phyloP scores from a whole-genome alignment of 1,140 invertebrate genomes.

The Metaphire vulgaris region DNA sequence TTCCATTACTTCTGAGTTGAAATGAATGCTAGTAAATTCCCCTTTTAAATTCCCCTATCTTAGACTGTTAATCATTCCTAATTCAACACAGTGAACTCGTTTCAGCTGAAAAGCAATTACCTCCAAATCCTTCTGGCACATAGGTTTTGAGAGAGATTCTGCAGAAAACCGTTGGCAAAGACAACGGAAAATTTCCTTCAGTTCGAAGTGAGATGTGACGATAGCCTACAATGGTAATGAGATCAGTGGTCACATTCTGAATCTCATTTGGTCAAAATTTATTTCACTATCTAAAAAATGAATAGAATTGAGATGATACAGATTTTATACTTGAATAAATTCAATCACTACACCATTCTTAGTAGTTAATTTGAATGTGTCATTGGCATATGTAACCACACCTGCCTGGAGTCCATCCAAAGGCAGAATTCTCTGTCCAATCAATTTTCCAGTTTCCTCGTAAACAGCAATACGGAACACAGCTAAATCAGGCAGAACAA shows the following conservation, averaged over 20 bases:
- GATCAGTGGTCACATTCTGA: no score
- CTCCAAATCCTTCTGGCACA: slow-evolving; percentile 96
- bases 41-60: no score
- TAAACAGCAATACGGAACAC: slow-evolving; percentile 96
- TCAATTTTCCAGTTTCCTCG: slow-evolving; percentile 92
- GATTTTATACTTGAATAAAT: background rate
- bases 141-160: slow-evolving; percentile 99
- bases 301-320: background rate
- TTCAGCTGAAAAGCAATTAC: no score
- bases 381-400: no score
- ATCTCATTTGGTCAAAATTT: slow-evolving; percentile 17
- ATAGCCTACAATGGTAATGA: slow-evolving; percentile 61
- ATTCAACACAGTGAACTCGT: no score
- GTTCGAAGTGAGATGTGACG: slow-evolving; percentile 93
- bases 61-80: no score
- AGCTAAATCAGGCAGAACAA: slow-evolving; percentile 94
- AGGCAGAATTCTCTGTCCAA: slow-evolving; percentile 94
- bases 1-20: no score
- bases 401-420: slow-evolving; percentile 94
- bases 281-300: background rate
- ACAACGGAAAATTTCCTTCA: slow-evolving; percentile 98
- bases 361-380: no score
- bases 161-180: slow-evolving; percentile 95
- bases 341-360: background rate
- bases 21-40: no score